Conservation (phyloP, 1,140 invertebrate genomes). For the Vanessa tameamea region DNA sequence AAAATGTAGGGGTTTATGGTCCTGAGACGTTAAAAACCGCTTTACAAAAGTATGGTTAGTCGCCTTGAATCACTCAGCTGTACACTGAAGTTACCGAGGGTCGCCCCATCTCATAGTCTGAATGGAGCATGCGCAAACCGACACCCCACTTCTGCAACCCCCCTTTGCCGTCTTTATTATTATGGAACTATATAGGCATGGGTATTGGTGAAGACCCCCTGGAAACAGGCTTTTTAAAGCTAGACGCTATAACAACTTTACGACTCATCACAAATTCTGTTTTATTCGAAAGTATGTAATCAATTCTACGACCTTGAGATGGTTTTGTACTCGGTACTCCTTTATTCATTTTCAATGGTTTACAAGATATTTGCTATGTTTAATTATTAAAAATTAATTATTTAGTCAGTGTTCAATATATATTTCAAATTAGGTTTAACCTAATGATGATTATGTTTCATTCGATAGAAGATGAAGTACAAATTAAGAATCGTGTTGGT, state of each 20-base stretch:
- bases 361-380: no score
- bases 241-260: conserved; percentile 45
- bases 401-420: no score
- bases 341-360: background rate
- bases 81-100: conserved; percentile 69
- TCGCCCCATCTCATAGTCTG: conserved; percentile 51
- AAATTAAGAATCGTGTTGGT: no score
- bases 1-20: conserved; percentile 70
- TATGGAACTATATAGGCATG: conserved; percentile 43
- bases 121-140: conserved; percentile 71
- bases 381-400: no score
- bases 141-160: conserved; percentile 59
- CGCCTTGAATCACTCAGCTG: conserved; percentile 63
- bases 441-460: no score
- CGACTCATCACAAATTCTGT: conserved; percentile 28
- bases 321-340: background rate
- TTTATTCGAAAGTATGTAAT: conserved; percentile 17
- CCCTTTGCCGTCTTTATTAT: conserved; percentile 50
- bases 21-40: conserved; percentile 48
- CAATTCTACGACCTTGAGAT: conserved; percentile 31
- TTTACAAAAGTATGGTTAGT: conserved; percentile 45
- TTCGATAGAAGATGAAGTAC: no score
- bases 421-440: no score
- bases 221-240: conserved; percentile 43
- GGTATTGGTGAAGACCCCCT: conserved; percentile 57